These are phyloP conservation scores for Brachionus plicatilis DNA, from an alignment of 1,140 invertebrate species.

Conservation along the genomic window DNA sequence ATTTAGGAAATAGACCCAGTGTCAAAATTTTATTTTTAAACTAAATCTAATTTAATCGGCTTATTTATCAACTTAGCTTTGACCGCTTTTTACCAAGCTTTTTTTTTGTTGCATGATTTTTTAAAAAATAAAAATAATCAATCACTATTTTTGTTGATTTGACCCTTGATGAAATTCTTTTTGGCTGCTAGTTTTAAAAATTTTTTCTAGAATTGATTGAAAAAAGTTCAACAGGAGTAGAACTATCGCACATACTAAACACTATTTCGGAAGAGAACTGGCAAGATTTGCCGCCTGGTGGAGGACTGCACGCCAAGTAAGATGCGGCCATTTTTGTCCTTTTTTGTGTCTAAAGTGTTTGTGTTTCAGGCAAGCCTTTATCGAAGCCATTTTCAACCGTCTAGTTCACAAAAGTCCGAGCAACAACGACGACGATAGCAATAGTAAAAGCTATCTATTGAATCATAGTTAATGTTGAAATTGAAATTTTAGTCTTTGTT, in stretches of 20 bases:
- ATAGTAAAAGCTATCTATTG: background rate
- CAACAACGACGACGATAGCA: constrained; percentile 2
- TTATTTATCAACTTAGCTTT: background rate
- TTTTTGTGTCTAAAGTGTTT: background rate
- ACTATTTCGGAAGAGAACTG: constrained; percentile 30
- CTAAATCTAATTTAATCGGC: background rate
- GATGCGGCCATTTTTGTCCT: background rate
- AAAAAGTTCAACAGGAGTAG: background rate
- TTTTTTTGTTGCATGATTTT: constrained; percentile 21
- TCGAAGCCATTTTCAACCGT: constrained; percentile 28
- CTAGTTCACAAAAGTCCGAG: background rate
- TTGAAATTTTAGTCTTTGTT: constrained; percentile 5
- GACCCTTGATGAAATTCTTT: background rate
- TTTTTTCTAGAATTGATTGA: constrained; percentile 35
- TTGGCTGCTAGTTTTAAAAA: background rate
- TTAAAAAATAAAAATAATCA: background rate
- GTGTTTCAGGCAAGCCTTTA: constrained; percentile 23
- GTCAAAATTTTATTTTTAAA: background rate
- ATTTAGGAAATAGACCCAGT: background rate
- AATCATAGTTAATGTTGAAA: background rate
- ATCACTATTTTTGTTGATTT: background rate
- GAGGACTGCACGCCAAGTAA: constrained; percentile 38
- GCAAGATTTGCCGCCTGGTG: constrained; percentile 34
- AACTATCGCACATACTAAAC: constrained; percentile 8
- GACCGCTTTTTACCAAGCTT: background rate